A percentile compares a stretch with the other conserved stretches of the same genome.
phyloP scores from a whole-genome alignment of 2,797 vertebrate species.

The Neostethus bicornis region DNA sequence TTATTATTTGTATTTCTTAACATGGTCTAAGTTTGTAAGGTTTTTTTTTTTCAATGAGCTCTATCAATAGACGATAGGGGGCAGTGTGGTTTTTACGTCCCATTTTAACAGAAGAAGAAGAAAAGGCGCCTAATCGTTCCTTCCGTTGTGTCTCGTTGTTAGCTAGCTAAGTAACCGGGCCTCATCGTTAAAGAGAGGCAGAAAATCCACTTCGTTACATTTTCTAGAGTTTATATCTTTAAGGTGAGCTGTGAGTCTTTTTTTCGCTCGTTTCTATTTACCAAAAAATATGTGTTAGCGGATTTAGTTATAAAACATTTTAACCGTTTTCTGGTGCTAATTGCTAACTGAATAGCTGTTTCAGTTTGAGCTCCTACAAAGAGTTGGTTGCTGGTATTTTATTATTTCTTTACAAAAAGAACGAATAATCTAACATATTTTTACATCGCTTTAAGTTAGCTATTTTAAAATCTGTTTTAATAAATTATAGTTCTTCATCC shows the following conservation, averaged over 20 bases:
- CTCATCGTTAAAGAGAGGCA: neutral
- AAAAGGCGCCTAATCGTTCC: neutral
- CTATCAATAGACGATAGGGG: conserved; percentile 20
- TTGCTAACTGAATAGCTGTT: conserved; percentile 26
- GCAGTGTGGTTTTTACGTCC: neutral
- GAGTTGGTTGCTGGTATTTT: no score
- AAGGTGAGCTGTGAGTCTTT: conserved; percentile 6
- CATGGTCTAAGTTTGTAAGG: neutral
- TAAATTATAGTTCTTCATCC: no score
- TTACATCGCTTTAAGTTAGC: no score
- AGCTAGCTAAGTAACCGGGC: conserved; percentile 28
- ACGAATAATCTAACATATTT: no score
- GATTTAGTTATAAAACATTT: no score
- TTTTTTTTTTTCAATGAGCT: neutral
- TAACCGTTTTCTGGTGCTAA: neutral
- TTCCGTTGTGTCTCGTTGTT: conserved; percentile 14
- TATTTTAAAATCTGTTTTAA: no score
- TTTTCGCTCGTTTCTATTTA: fast-evolving
- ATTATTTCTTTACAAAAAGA: no score
- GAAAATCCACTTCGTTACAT: conserved; percentile 3
- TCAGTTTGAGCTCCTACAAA: neutral
- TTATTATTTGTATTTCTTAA: neutral
- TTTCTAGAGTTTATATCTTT: neutral
- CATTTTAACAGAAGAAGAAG: conserved; percentile 9
- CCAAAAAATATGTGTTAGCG: fast-evolving